A percentile compares a stretch with the other conserved stretches of the same genome.
Evolutionary conservation across 1,140 invertebrate genomes (phyloP).

Genomic region (Ridgeia piscesae): DNA sequence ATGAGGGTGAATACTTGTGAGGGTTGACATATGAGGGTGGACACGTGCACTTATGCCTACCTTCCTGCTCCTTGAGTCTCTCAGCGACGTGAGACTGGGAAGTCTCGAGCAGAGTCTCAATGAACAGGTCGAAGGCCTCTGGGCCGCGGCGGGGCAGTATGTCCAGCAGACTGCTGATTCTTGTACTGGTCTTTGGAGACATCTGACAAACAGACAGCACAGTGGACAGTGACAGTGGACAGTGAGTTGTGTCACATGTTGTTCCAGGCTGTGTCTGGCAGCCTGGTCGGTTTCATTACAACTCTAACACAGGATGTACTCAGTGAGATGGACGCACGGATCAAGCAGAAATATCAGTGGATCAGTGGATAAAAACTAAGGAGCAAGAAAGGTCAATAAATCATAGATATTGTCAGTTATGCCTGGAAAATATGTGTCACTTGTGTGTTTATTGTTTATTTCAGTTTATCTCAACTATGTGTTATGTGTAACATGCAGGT

Average conservation of each 20-base stretch:
- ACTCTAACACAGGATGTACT: background rate
- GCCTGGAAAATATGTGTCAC: too few relatives aligned
- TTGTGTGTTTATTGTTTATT: too few relatives aligned
- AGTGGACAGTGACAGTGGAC: background rate
- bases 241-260: background rate
- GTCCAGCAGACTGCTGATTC: background rate
- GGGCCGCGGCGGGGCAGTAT: background rate
- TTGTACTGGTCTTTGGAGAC: background rate
- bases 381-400: too few relatives aligned
- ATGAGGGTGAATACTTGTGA: too few relatives aligned
- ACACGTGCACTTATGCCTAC: background rate
- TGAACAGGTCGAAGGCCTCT: background rate
- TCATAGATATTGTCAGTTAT: too few relatives aligned
- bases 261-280: background rate
- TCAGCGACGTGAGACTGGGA: background rate
- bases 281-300: background rate
- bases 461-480: too few relatives aligned
- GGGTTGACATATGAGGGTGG: background rate
- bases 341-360: too few relatives aligned
- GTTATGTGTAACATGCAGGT: too few relatives aligned
- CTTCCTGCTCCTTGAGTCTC: background rate
- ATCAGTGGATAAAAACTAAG: too few relatives aligned
- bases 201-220: background rate
- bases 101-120: background rate
- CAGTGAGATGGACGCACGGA: background rate